Conservation (phyloP, 2,113 vertebrate genomes). For the Bungarus multicinctus region DNA sequence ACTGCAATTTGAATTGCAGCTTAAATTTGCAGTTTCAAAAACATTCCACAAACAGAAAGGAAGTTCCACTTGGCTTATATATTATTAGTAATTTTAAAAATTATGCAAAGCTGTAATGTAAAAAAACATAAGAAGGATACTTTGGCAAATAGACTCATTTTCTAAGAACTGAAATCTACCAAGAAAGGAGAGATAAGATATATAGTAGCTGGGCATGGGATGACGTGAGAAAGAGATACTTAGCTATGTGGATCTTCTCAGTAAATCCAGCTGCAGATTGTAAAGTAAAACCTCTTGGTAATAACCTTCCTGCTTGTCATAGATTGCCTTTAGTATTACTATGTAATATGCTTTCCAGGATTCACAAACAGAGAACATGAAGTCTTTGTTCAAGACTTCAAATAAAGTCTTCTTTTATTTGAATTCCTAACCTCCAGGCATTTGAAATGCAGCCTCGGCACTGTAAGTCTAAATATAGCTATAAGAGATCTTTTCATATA, state of each 20-base stretch:
- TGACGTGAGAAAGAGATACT: neutral
- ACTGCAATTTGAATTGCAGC: neutral
- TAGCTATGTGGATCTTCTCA: slow-evolving; percentile 18
- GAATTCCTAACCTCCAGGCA: neutral
- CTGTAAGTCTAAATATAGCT: neutral
- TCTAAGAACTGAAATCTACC: slow-evolving; percentile 31
- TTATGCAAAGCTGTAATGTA: neutral
- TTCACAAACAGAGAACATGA: neutral
- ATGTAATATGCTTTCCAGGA: neutral
- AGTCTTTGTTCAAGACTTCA: neutral
- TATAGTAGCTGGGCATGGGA: neutral
- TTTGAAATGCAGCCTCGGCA: neutral
- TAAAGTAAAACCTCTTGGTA: slow-evolving; percentile 23
- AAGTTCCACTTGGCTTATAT: slow-evolving; percentile 8
- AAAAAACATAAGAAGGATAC: slow-evolving; percentile 29
- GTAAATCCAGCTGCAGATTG: slow-evolving; percentile 33
- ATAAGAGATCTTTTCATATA: neutral
- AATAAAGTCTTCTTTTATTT: neutral
- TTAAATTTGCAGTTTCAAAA: neutral
- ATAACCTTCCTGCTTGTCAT: slow-evolving; percentile 1
- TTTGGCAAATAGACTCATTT: slow-evolving; percentile 18
- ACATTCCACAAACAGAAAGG: neutral
- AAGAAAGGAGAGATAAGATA: slow-evolving; percentile 12
- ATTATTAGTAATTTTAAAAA: neutral
- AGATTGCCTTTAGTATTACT: slow-evolving; percentile 2